Percentiles rank a stretch among this genome's conserved stretches.
Evolutionary conservation across 2,888 invertebrate species (phyloP).

Genomic region (Chesias legatella): DNA sequence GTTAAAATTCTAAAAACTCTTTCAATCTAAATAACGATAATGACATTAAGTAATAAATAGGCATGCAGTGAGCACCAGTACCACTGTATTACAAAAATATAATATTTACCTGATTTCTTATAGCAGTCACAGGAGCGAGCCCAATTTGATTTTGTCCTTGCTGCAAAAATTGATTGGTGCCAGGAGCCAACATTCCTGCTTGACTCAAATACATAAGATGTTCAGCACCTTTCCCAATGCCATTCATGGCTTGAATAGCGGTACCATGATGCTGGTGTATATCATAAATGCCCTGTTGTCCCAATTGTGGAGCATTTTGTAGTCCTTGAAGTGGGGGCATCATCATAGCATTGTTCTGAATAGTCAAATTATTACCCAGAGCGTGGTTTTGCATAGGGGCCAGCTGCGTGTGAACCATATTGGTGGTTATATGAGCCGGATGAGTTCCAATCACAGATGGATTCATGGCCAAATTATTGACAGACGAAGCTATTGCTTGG

Average conservation of each 20-base stretch:
- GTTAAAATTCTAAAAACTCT: too few species aligned
- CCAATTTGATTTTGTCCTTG: conserved; percentile 83
- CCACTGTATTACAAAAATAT: too few species aligned
- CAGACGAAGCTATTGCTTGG: conserved; percentile 71
- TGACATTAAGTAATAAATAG: too few species aligned
- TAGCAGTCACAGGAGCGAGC: conserved; percentile 70
- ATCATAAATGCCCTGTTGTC: conserved; percentile 76
- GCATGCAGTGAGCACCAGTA: too few species aligned
- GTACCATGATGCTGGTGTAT: conserved; percentile 72
- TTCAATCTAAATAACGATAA: too few species aligned
- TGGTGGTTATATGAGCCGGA: conserved; percentile 67
- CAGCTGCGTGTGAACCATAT: conserved; percentile 79
- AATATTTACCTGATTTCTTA: conserved; percentile 70
- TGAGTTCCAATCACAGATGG: conserved; percentile 73
- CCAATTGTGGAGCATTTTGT: conserved; percentile 74
- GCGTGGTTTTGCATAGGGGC: conserved; percentile 75
- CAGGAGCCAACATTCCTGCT: conserved; percentile 80
- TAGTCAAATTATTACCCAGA: conserved; percentile 63
- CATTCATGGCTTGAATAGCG: conserved; percentile 76
- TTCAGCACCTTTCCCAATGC: conserved; percentile 72
- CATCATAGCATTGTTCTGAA: conserved; percentile 75
- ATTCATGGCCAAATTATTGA: conserved; percentile 70
- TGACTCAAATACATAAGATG: conserved; percentile 76
- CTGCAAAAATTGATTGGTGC: conserved; percentile 81
- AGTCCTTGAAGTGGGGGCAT: conserved; percentile 71